These are phyloP conservation scores for Psammodynastes pulverulentus DNA, from an alignment of 2,113 vertebrate genomes.

Conservation along the genomic window DNA sequence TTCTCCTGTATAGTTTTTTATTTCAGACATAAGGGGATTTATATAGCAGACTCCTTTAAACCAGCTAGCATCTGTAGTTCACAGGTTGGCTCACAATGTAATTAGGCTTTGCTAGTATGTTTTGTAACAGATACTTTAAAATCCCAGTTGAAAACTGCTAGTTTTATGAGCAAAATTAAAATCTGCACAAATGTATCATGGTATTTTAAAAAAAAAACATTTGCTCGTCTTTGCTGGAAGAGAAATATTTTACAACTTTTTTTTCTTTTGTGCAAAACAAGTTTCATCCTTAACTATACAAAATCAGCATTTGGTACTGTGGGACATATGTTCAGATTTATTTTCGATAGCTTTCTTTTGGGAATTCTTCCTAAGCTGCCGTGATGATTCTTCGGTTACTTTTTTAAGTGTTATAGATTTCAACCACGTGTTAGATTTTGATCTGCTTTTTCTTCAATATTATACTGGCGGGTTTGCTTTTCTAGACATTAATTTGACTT, in stretches of 20 bases:
- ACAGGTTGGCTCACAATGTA: background rate
- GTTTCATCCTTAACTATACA: background rate
- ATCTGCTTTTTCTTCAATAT: background rate
- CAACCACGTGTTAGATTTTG: background rate
- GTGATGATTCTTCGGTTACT: background rate
- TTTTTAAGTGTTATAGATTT: background rate
- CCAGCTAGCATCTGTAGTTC: background rate
- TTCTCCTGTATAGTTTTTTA: background rate
- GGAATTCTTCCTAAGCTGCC: background rate
- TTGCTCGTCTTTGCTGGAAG: background rate
- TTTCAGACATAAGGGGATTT: background rate
- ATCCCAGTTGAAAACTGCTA: background rate
- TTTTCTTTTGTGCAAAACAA: background rate
- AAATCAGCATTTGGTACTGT: background rate
- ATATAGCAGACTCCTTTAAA: constrained; percentile 9
- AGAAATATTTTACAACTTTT: background rate
- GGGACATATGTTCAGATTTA: background rate
- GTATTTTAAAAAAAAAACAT: background rate
- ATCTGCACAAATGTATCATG: background rate
- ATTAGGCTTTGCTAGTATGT: background rate
- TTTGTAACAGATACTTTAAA: background rate
- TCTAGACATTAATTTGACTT: background rate
- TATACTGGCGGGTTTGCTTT: background rate
- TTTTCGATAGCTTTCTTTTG: background rate
- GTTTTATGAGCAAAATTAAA: background rate